Base-by-base conservation (phyloP, 1,140 invertebrate genomes). In the Bactericera cockerelli region DNA sequence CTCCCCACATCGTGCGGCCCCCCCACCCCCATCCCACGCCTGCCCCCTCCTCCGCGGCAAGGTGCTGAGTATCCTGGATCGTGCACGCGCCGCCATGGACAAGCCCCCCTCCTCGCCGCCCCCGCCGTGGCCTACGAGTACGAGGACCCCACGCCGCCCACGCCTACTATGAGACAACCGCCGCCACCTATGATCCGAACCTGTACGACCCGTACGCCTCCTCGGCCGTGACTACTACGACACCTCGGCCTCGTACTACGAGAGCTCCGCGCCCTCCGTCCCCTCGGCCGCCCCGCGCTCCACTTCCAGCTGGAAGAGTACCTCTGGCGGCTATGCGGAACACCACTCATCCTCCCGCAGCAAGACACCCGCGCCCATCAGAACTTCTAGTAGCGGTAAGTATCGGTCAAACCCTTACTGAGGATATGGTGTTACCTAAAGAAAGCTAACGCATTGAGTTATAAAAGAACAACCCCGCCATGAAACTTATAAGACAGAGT, bases 21-120 rank as follows among this genome's bases (percentile, higher is more conserved):
- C 67, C 65, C 24, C 65, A 65, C 14, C 63, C 64, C 31, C 63
- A 64, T 19, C 75, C 79, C n/a, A 86, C 87, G 71, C 80, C 80
- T 54, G 28, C 58, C n/a, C 4, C 28, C 4, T 6, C 4, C n/a
- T n/a, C 28, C 4, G 42, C 3, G 42, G 42, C n/a, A 88, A 88
- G 71, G 84, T 88, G 1, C 79, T 87, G 70, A 87, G 84, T 39
- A 89, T 89, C 63, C 73, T 89, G 61, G 87, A 89, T 71, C 77
- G 84, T 57, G 86, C 87, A 0, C 74, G 86, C 58, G 77, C 79
- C 26, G 85, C 86, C 13, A 87, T 89, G 82, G 85, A 88, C 68
- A 79, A 58, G 39, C 25, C 60, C 8, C 42, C 56, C 26, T 33
- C 53, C n/a, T n/a, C n/a, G n/a, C n/a, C 4, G 4, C 28, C 28